Base-by-base conservation (phyloP, 2,888 invertebrate genomes). In the Drosophila histrio region DNA sequence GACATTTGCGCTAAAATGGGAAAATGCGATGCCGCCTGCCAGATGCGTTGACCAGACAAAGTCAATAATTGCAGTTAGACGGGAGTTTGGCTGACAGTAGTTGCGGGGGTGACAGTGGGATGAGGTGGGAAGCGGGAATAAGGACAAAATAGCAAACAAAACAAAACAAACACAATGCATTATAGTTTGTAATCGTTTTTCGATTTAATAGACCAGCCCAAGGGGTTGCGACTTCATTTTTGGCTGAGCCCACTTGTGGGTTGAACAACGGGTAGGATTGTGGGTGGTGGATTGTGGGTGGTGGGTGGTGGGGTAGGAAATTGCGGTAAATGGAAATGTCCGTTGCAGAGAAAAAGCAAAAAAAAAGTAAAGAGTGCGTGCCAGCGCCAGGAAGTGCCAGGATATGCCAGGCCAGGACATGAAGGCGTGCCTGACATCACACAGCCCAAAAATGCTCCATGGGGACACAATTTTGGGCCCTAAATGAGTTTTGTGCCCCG, bases 131-230 rank as follows among this genome's bases (percentile, higher is more conserved):
- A 13, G 34, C 1, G 2, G 17, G 15, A 11, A 9, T 13, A 38
- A 13, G 34, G 21, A 57, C 57, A 38, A 28, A 30, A 39, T n/a
- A 32, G 24, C 24, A 58, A 36, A 38, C 19, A 58, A 39, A 30
- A 15, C 26, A 39, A 58, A 66, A 57, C 75, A 65, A 58, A 76
- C 79, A 79, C 64, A 70, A 62, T 73, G 82, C 76, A 88, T 88
- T 85, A 85, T 88, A 78, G 86, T 88, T 87, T 84, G 84, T 85
- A 85, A 85, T 85, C 88, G 86, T 80, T 85, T 85, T 85, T 85
- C 84, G 84, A 83, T 86, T 83, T 85, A 88, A 85, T 88, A 86
- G 82, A 65, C 56, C 50, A 21, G 44, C 43, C 59, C 58, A 66
- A 65, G 70, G 61, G 73, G 50, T 41, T 74, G 46, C 34, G 41